Evolutionary conservation across 2,888 invertebrate genomes (phyloP).

Genomic region (Drosophila nigricruria): DNA sequence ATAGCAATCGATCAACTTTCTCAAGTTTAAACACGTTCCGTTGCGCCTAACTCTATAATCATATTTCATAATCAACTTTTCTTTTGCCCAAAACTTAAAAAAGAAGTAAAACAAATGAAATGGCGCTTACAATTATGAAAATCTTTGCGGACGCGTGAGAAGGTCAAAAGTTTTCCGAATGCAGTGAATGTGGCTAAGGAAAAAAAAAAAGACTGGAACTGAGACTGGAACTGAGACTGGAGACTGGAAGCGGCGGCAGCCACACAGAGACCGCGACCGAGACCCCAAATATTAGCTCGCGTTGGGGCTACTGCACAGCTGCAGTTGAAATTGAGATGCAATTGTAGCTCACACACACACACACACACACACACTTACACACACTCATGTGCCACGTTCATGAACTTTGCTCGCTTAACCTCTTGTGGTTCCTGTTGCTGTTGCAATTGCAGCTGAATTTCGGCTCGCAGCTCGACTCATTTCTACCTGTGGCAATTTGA

Average conservation of each 20-base stretch:
- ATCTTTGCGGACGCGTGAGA: conserved; percentile 67
- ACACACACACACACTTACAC: conserved; percentile 4
- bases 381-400: conserved; percentile 79
- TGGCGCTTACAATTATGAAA: conserved; percentile 65
- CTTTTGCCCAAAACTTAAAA: conserved; percentile 19
- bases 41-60: conserved; percentile 36
- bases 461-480: conserved; percentile 36
- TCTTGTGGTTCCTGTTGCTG: conserved; percentile 47
- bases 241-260: conserved; percentile 23
- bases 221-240: conserved; percentile 27
- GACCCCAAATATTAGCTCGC: conserved; percentile 34
- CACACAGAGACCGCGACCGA: conserved; percentile 19
- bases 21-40: conserved; percentile 13
- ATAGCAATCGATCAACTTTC: conserved; percentile 9
- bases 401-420: conserved; percentile 83
- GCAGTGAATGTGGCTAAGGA: conserved; percentile 28
- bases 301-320: conserved; percentile 69
- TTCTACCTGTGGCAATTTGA: conserved; percentile 65
- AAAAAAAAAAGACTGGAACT: conserved; percentile 1
- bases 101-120: conserved; percentile 27
- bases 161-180: conserved; percentile 69
- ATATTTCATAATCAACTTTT: conserved; percentile 46
- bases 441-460: conserved; percentile 57
- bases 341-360: conserved; percentile 34
- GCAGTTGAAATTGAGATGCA: conserved; percentile 71